Conservation (phyloP, 2,888 invertebrate species). For the Rotaria socialis region DNA sequence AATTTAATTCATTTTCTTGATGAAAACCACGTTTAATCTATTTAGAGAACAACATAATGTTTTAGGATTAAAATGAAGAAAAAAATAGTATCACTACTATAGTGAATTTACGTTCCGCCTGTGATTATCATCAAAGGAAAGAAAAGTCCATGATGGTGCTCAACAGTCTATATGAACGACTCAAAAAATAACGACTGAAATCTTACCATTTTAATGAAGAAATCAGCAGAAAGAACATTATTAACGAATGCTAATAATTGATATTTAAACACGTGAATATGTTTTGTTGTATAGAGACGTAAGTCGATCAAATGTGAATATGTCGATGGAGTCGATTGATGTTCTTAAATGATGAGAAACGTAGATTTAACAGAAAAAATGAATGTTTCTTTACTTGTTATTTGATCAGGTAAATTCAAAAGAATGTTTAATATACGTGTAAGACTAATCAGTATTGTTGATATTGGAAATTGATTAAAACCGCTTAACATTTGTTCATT, state of each 20-base stretch:
- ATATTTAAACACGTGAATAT: conserved; percentile 28
- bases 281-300: conserved; percentile 33
- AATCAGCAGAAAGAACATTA: neutral
- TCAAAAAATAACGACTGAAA: neutral
- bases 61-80: neutral
- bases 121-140: too few relatives aligned
- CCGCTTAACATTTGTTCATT: conserved; percentile 9
- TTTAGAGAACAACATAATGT: neutral
- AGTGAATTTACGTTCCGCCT: too few relatives aligned
- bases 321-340: neutral
- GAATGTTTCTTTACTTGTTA: conserved; percentile 38
- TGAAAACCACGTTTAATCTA: neutral
- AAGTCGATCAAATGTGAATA: conserved; percentile 22
- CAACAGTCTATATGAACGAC: neutral
- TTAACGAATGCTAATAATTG: conserved; percentile 25
- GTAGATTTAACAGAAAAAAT: neutral
- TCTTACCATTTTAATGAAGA: conserved; percentile 9
- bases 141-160: too few relatives aligned
- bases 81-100: too few relatives aligned
- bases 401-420: conserved; percentile 16
- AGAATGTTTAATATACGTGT: neutral
- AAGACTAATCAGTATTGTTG: conserved; percentile 43
- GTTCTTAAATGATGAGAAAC: conserved; percentile 10
- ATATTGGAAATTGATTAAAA: conserved; percentile 39
- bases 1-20: conserved; percentile 3